A percentile compares a stretch with the other conserved stretches of the same genome.
Conservation (phyloP, 2,888 invertebrate species). For the Tromatobia lineatoria region DNA sequence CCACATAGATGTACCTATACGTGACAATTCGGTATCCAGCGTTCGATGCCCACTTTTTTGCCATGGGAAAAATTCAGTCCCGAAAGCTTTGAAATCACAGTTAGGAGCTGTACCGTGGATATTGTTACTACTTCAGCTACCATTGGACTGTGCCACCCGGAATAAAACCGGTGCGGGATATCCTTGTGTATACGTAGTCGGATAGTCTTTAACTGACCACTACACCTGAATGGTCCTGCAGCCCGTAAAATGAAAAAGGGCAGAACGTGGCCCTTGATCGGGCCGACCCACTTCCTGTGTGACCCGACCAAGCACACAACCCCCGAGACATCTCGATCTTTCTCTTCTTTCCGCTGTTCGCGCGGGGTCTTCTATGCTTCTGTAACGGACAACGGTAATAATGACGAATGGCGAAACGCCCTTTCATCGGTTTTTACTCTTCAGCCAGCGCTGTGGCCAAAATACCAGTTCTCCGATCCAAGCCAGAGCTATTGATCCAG, state of each 20-base stretch:
- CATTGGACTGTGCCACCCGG: slow-evolving; percentile 18
- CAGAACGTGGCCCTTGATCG: slow-evolving; percentile 82
- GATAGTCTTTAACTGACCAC: slow-evolving; percentile 85
- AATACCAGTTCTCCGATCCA: slow-evolving; percentile 67
- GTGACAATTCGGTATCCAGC: slow-evolving; percentile 1
- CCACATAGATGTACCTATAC: neutral
- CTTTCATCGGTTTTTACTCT: slow-evolving; percentile 70
- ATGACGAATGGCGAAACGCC: slow-evolving; percentile 80
- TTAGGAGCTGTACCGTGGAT: slow-evolving; percentile 43
- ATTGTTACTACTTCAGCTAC: slow-evolving; percentile 37
- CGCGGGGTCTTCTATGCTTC: slow-evolving; percentile 55
- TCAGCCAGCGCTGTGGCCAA: slow-evolving; percentile 58
- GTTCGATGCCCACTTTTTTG: slow-evolving; percentile 16
- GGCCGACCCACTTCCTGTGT: slow-evolving; percentile 84
- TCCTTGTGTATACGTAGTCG: slow-evolving; percentile 75
- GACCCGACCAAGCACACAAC: slow-evolving; percentile 71
- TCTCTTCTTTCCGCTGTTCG: slow-evolving; percentile 16
- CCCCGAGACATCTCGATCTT: slow-evolving; percentile 35
- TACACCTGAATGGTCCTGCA: slow-evolving; percentile 83
- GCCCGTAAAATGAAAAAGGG: slow-evolving; percentile 80
- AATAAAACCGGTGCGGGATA: slow-evolving; percentile 76
- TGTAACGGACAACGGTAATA: slow-evolving; percentile 81
- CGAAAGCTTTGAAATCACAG: slow-evolving; percentile 39
- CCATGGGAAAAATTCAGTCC: slow-evolving; percentile 26
- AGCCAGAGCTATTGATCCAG: neutral